A percentile compares a stretch with the other conserved stretches of the same genome.
Conservation (phyloP, 2,113 vertebrate species). For the Pongo pygmaeus region DNA sequence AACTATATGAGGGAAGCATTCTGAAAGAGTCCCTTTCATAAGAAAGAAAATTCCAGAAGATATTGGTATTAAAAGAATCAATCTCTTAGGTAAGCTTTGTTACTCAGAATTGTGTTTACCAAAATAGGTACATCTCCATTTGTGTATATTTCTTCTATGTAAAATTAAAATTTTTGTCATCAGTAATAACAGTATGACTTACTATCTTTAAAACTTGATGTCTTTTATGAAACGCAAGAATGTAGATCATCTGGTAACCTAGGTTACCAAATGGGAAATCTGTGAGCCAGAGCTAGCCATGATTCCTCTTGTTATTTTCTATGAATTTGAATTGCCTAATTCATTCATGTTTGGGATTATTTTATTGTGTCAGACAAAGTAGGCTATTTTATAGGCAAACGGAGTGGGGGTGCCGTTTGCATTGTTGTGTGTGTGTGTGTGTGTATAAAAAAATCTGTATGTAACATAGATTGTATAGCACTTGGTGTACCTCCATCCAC, state of each 20-base stretch:
- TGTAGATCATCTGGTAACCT: background rate
- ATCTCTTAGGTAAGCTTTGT: background rate
- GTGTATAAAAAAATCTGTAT: background rate
- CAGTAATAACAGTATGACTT: background rate
- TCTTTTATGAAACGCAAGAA: too few species aligned
- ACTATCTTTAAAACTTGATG: background rate
- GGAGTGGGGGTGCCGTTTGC: background rate
- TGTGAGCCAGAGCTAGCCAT: background rate
- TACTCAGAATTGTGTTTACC: background rate
- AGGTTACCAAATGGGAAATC: background rate
- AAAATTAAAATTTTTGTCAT: background rate
- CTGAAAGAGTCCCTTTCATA: background rate
- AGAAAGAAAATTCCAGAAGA: background rate
- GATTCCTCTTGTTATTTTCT: background rate
- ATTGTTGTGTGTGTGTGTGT: background rate
- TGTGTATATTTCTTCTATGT: background rate
- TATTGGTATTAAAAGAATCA: background rate
- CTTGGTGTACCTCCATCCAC: background rate
- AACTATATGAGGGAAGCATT: background rate
- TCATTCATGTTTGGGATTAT: background rate
- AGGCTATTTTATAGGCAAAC: background rate
- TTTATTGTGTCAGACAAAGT: background rate
- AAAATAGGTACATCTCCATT: background rate
- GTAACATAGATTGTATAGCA: background rate
- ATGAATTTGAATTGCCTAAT: background rate